Base-by-base conservation (phyloP, 2,113 vertebrate genomes). In the Prunella himalayana region DNA sequence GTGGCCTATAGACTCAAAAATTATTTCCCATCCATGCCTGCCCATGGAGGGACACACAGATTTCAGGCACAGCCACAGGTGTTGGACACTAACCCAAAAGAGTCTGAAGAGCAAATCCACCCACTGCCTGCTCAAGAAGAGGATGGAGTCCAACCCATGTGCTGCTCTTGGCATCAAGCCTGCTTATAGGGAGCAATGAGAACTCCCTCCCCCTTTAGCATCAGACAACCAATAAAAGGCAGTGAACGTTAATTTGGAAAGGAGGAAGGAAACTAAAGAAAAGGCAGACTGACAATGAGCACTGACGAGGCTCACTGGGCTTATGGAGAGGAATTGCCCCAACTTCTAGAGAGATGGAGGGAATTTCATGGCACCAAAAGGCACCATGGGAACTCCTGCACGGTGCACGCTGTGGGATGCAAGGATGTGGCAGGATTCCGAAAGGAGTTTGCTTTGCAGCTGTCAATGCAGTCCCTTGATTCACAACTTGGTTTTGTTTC, bases 351-450 rank as follows among this genome's bases (percentile, higher is more conserved):
- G 94, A 95, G 94, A 92, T 96, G 82, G 64, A 79, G 30, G 41
- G 79, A 84, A 78, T 37, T 80, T 45, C 85, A 49, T 51, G 45
- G 86, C 61, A 64, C 18, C 71, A 75, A 77, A 92, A 94, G 63
- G 51, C 61, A 0, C 44, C 39, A 23, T 25, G 51, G 2, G 28
- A 96, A 39, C 15, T 76, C 60, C 69, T 72, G 79, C 85, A 66
- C 1, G 0, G 70, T 39, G 42, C 78, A 87, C 10, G 0, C 85
- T 56, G 41, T 86, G 68, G 79, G 71, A 78, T 90, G 53, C 49
- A 33, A 92, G 50, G 84, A 95, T 65, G 69, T 90, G 95, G 95
- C 92, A 84, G 94, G 71, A 61, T 91, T 97, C 92, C 95, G 97
- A 88, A 84, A 92, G 64, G 85, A 96, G 73, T 94, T 97, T 82